These are phyloP conservation scores for Variabilichromis moorii DNA, from an alignment of 2,113 vertebrate genomes.

Conservation along the genomic window DNA sequence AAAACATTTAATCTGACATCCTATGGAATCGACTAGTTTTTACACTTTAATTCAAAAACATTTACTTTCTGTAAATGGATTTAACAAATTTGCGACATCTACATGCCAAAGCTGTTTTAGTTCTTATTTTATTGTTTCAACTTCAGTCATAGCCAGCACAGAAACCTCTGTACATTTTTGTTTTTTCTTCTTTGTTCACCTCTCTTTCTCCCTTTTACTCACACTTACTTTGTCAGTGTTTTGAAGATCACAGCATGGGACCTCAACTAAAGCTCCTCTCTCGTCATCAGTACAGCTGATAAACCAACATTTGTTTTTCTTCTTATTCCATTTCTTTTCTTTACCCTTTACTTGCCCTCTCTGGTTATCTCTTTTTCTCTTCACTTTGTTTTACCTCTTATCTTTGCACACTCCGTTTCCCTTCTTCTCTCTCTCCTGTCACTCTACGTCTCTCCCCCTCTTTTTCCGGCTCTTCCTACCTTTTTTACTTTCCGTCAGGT, in stretches of 20 bases:
- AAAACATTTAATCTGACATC: neutral
- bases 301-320: neutral
- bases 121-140: neutral
- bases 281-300: neutral
- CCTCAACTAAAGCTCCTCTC: conserved; percentile 26
- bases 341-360: neutral
- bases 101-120: neutral
- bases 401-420: neutral
- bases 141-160: conserved; percentile 26
- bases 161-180: conserved; percentile 26
- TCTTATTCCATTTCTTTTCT: neutral
- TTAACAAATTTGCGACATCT: fast-evolving
- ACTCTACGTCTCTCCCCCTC: neutral
- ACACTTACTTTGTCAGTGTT: conserved; percentile 28
- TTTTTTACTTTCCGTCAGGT: conserved; percentile 67
- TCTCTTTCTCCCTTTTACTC: conserved; percentile 1
- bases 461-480: neutral
- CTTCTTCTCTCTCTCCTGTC: neutral
- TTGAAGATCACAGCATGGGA: conserved; percentile 60
- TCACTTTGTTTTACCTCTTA: neutral
- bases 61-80: neutral
- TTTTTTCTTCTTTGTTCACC: neutral
- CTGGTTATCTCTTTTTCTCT: neutral
- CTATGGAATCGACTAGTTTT: neutral
- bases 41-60: neutral